These are phyloP conservation scores for Uromys caudimaculatus DNA, from an alignment of 2,797 vertebrate species.

Conservation along the genomic window DNA sequence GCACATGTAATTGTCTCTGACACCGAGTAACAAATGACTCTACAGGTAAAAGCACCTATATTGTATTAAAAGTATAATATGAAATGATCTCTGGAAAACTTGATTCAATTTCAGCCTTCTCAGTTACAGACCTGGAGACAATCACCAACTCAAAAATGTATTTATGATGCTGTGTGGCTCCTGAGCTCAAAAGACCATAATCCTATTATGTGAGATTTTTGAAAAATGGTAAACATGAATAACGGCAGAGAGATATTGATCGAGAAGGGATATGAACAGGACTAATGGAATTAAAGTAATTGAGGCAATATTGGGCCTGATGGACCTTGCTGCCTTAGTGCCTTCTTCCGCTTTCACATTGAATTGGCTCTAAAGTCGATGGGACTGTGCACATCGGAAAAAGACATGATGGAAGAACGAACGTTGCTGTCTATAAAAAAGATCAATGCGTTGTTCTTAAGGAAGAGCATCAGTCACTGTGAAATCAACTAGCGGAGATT, in stretches of 20 bases:
- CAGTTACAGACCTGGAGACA: conserved; percentile 68
- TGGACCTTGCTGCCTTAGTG: conserved; percentile 77
- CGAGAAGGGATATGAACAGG: conserved; percentile 78
- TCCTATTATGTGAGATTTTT: conserved; percentile 74
- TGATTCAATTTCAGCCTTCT: conserved; percentile 70
- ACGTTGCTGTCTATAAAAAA: conserved; percentile 66
- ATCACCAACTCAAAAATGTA: conserved; percentile 73
- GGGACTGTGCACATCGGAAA: conserved; percentile 23
- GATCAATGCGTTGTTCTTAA: conserved; percentile 78
- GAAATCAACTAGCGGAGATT: conserved; percentile 65
- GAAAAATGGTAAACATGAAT: conserved; percentile 78
- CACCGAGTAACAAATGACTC: conserved; percentile 59
- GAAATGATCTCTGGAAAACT: conserved; percentile 55
- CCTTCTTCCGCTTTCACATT: conserved; percentile 68
- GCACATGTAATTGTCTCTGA: neutral
- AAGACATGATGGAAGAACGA: conserved; percentile 62
- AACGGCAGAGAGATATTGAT: conserved; percentile 78
- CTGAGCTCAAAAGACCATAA: conserved; percentile 75
- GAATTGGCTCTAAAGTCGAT: conserved; percentile 67
- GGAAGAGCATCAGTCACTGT: conserved; percentile 71
- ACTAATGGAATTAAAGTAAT: conserved; percentile 83
- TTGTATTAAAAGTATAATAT: conserved; percentile 66
- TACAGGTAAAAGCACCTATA: conserved; percentile 56
- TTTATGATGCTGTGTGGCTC: conserved; percentile 73
- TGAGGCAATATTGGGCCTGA: conserved; percentile 78